Base-by-base conservation (phyloP, 2,888 invertebrate species). In the Stenurella melanura region DNA sequence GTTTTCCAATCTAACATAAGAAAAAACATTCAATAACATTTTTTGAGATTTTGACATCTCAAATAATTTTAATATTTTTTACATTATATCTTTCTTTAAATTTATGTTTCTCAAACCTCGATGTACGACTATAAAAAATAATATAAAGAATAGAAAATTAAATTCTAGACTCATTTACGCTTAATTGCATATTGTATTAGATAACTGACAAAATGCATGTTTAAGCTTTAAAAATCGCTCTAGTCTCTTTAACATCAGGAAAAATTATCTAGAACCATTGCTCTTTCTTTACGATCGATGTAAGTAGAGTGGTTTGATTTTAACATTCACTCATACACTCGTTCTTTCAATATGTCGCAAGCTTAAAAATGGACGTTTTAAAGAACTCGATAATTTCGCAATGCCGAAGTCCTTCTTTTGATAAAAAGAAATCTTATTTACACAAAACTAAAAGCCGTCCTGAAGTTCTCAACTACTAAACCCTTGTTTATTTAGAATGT, bases 401-500 rank as follows among this genome's bases (percentile, higher is more conserved):
- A 19, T 66, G 30, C 6, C 66, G n/a, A 50, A n/a, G 66, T 1
- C 19, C 26, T 12, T 3, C 26, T 50, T 72, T 26, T 18, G 72
- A 61, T 72, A 63, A 67, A 73, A 34, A 63, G 66, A 54, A 73
- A 66, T 73, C 66, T 60, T 73, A 73, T 73, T 73, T 73, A 74
- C 74, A 57, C 50, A 74, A 54, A 71, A 68, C 56, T 68, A 67
- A 57, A 64, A 54, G 64, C 57, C n/a, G 64, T 57, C 50, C 58
- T 58, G 66, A 56, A 66, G 34, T 73, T 73, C 64, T 64, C 73
- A 42, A 67, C 67, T 73, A 64, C 66, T 73, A 76, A 76, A 64
- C 75, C 63, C 56, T 70, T 73, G 74, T 78, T 78, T 78, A 76
- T 78, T 76, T 76, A 71, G 76, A 76, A 76, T 61, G 75, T 73